phyloP scores from a whole-genome alignment of 2,888 invertebrate genomes.

The Dolichopus griseipennis region DNA sequence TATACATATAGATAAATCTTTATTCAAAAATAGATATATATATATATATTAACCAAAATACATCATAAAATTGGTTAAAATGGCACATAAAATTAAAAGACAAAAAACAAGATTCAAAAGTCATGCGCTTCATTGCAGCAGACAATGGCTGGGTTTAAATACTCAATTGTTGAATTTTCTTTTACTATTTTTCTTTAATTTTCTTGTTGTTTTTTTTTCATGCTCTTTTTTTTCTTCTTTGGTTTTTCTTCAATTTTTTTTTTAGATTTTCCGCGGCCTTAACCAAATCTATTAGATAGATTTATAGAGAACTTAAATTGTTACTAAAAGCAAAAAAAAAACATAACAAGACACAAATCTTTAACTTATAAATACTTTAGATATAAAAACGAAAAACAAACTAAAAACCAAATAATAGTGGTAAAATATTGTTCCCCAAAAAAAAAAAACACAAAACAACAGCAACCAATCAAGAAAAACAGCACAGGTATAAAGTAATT shows the following conservation, averaged over 20 bases:
- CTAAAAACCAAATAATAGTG: not conserved
- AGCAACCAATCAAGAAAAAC: not conserved
- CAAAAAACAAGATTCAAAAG: not conserved
- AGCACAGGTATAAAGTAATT: not conserved
- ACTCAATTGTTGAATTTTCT: slow-evolving; percentile 3
- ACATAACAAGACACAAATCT: too few species aligned
- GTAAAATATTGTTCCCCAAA: not conserved
- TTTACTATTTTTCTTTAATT: not conserved
- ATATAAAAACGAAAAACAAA: too few species aligned
- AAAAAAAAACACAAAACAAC: not conserved
- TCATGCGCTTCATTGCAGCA: slow-evolving; percentile 4
- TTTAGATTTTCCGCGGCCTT: not conserved
- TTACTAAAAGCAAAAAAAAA: too few species aligned
- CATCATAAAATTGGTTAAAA: too few species aligned
- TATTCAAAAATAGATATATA: too few species aligned
- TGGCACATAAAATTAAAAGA: too few species aligned
- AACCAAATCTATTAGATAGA: not conserved
- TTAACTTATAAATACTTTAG: too few species aligned
- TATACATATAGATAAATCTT: too few species aligned
- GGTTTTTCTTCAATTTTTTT: not conserved
- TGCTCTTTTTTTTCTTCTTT: too few species aligned
- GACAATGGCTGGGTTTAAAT: not conserved
- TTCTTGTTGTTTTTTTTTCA: not conserved
- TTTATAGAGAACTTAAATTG: not conserved
- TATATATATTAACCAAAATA: too few species aligned